These are phyloP conservation scores for Drosophila triauraria DNA, from an alignment of 1,140 invertebrate genomes.

Conservation along the genomic window DNA sequence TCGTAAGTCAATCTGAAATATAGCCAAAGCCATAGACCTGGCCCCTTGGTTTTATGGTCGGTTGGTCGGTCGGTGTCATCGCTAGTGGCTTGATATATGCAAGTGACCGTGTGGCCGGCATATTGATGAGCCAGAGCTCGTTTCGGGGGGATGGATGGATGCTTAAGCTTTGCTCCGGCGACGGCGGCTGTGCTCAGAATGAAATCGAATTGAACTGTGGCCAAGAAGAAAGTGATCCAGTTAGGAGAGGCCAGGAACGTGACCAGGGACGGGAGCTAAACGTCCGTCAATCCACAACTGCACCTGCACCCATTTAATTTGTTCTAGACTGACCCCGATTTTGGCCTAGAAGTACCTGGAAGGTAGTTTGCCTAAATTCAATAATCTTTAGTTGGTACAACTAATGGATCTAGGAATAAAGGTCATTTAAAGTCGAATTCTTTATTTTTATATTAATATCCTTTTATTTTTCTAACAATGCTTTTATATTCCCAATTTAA, in stretches of 20 bases:
- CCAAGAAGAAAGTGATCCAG: slow-evolving; percentile 61
- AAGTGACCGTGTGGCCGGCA: slow-evolving; percentile 25
- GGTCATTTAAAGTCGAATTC: too few relatives aligned
- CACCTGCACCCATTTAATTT: slow-evolving; percentile 20
- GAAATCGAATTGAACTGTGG: slow-evolving; percentile 42
- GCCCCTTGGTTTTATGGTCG: slow-evolving; percentile 5
- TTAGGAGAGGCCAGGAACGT: slow-evolving; percentile 43
- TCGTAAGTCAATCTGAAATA: slow-evolving; percentile 19
- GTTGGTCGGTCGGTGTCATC: slow-evolving; percentile 27
- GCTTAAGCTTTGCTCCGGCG: slow-evolving; percentile 30
- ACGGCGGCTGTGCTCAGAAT: slow-evolving; percentile 49
- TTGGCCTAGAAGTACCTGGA: not conserved
- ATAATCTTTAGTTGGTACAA: not conserved
- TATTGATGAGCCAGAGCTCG: slow-evolving; percentile 37
- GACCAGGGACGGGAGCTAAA: slow-evolving; percentile 37
- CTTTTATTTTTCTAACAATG: too few relatives aligned
- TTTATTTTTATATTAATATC: too few relatives aligned
- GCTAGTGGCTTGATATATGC: slow-evolving; percentile 12
- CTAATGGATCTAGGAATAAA: not conserved
- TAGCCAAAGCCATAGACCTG: slow-evolving; percentile 5
- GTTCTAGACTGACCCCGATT: not conserved
- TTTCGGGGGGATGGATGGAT: slow-evolving; percentile 19
- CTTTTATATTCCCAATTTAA: too few relatives aligned
- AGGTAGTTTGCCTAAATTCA: too few relatives aligned
- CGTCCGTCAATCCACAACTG: slow-evolving; percentile 6